phyloP scores from a whole-genome alignment of 2,113 vertebrate genomes.

The Acanthochromis polyacanthus region DNA sequence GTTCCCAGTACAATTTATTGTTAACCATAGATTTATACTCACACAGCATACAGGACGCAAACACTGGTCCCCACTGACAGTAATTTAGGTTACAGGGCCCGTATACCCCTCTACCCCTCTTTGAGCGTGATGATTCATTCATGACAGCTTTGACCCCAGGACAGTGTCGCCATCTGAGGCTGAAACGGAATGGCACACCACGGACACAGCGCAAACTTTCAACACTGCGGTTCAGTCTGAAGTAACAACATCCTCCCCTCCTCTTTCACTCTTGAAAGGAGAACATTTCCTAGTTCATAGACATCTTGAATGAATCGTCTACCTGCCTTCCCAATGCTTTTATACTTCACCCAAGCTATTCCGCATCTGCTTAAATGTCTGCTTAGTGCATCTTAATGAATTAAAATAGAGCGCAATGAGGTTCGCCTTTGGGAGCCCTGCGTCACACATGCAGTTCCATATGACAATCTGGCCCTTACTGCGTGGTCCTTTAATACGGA shows the following conservation, averaged over 20 bases:
- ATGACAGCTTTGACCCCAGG: conserved; percentile 20
- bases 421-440: conserved; percentile 72
- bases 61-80: conserved; percentile 44
- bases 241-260: background rate
- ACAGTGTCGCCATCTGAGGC: background rate
- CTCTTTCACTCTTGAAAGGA: conserved; percentile 7
- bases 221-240: conserved; percentile 9
- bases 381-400: conserved; percentile 37
- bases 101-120: background rate
- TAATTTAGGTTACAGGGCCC: conserved; percentile 24
- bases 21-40: conserved; percentile 2
- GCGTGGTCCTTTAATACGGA: conserved; percentile 84
- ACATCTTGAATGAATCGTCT: conserved; percentile 38
- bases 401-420: conserved; percentile 79
- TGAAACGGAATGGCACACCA: conserved; percentile 13
- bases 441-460: conserved; percentile 84
- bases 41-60: conserved; percentile 17
- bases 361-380: conserved; percentile 15
- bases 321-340: background rate
- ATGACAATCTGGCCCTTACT: conserved; percentile 36
- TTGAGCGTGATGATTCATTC: conserved; percentile 25
- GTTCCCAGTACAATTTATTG: conserved; percentile 41
- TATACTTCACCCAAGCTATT: conserved; percentile 9
- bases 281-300: conserved; percentile 5
- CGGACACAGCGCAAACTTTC: conserved; percentile 4